Percentiles rank a stretch among this genome's conserved stretches.
Conservation (phyloP, 2,797 vertebrate species). For the Todus mexicanus region DNA sequence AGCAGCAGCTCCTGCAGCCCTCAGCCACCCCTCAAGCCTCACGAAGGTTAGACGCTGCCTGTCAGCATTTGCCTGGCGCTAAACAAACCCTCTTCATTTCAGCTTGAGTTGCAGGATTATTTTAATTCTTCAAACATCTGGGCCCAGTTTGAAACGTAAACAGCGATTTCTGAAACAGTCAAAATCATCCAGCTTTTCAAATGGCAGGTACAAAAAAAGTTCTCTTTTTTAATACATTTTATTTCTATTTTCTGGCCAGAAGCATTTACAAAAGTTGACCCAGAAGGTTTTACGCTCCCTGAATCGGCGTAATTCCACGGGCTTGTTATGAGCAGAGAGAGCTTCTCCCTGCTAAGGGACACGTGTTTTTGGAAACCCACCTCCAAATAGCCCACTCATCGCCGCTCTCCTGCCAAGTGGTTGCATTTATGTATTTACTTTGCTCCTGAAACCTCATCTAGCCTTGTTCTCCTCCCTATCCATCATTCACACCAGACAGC, state of each 20-base stretch:
- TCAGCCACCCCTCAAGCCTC: neutral
- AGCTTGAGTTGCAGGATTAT: neutral
- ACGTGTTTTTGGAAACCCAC: neutral
- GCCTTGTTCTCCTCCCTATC: neutral
- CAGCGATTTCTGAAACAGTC: neutral
- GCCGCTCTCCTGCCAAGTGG: neutral
- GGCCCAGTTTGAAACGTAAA: neutral
- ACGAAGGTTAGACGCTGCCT: neutral
- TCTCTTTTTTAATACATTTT: too few species aligned
- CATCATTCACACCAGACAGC: neutral
- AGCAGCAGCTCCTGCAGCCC: neutral
- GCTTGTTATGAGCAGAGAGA: neutral
- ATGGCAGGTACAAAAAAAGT: too few species aligned
- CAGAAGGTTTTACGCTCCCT: neutral
- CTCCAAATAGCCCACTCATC: neutral
- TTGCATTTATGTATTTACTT: neutral
- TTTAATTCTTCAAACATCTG: neutral
- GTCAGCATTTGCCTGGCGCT: neutral
- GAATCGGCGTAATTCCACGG: neutral
- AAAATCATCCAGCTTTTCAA: too few species aligned
- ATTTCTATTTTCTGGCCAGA: neutral
- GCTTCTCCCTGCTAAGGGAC: neutral
- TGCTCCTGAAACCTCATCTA: neutral
- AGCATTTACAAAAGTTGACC: neutral
- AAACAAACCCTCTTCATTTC: constrained; percentile 21